These are phyloP conservation scores for Arctocebus calabarensis DNA, from an alignment of 2,797 vertebrate species.

Conservation along the genomic window DNA sequence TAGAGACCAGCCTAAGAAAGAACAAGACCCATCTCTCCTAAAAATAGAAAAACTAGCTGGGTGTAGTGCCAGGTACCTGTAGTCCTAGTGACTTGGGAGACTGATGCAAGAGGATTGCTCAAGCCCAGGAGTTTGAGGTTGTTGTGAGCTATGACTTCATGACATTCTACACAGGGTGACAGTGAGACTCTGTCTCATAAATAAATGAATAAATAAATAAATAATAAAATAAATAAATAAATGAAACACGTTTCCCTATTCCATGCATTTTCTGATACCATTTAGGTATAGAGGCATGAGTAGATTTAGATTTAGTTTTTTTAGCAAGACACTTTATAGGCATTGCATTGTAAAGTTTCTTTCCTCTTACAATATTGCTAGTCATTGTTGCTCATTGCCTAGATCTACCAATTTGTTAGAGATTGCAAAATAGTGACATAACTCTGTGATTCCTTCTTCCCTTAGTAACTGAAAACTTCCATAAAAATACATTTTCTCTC, in stretches of 20 bases:
- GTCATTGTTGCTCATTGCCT: neutral
- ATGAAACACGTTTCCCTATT: neutral
- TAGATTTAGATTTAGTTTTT: neutral
- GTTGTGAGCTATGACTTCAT: too few species aligned
- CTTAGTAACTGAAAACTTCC: neutral
- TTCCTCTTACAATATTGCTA: neutral
- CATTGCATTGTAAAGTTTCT: neutral
- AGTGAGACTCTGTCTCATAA: too few species aligned
- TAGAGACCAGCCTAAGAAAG: too few species aligned
- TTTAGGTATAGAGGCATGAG: neutral
- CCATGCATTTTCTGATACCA: neutral
- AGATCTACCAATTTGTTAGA: conserved; percentile 34
- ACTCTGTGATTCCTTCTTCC: neutral
- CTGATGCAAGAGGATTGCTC: too few species aligned
- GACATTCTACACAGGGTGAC: too few species aligned
- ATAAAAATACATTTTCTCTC: neutral
- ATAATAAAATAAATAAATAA: too few species aligned
- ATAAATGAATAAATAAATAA: too few species aligned
- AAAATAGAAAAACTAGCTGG: too few species aligned
- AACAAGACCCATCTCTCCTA: too few species aligned
- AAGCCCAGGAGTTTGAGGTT: too few species aligned
- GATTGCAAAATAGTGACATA: conserved; percentile 15
- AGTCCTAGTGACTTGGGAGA: too few species aligned
- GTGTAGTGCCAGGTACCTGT: too few species aligned
- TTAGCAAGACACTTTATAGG: neutral